Conservation (phyloP, 1,140 invertebrate species). For the Drosophila bifasciata region DNA sequence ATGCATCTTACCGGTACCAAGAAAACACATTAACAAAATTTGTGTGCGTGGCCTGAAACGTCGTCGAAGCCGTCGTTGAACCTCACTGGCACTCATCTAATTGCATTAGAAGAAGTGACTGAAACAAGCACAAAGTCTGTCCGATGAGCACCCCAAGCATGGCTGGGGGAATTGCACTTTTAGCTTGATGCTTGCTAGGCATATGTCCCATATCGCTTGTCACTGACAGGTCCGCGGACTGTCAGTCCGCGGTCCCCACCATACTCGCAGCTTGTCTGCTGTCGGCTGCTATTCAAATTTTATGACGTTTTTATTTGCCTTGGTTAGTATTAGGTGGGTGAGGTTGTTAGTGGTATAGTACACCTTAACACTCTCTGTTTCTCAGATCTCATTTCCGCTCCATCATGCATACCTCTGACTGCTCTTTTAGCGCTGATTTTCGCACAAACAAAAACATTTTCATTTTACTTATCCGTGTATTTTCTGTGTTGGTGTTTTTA, state of each 20-base stretch:
- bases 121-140: conserved; percentile 2
- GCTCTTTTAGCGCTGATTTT: conserved; percentile 14
- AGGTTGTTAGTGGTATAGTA: conserved; percentile 44
- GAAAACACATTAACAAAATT: conserved; percentile 77
- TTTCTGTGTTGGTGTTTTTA: conserved; percentile 33
- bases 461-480: conserved; percentile 45
- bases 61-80: conserved; percentile 27
- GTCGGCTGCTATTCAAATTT: conserved; percentile 69
- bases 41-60: conserved; percentile 39
- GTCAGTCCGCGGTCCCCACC: neutral
- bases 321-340: conserved; percentile 2
- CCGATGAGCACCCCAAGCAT: conserved; percentile 29
- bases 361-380: conserved; percentile 43
- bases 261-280: conserved; percentile 50
- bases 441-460: conserved; percentile 56
- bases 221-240: no score
- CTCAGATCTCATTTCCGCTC: neutral
- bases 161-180: conserved; percentile 56
- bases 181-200: conserved; percentile 47
- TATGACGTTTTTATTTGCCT: conserved; percentile 78
- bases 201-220: conserved; percentile 45
- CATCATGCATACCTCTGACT: no score
- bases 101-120: conserved; percentile 64
- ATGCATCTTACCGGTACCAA: conserved; percentile 56
- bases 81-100: conserved; percentile 68